These are phyloP conservation scores for Temnopleurus reevesii DNA, from an alignment of 53 echinoderm and acorn worm genomes.

Conservation along the genomic window DNA sequence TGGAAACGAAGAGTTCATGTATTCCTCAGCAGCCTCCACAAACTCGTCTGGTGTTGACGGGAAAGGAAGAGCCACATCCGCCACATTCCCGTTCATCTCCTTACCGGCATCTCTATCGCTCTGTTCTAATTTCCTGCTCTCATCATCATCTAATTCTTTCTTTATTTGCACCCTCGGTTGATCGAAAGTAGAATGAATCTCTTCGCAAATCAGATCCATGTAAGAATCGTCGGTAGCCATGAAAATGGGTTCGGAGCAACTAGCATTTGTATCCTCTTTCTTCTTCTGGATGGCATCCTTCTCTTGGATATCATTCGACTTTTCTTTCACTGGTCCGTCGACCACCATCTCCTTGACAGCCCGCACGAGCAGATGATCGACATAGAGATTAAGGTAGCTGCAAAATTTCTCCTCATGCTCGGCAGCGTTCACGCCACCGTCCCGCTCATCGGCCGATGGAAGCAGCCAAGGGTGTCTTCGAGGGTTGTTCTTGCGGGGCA, in stretches of 20 bases:
- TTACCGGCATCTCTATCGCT: neutral
- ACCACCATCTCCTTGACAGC: neutral
- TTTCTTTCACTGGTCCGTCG: neutral
- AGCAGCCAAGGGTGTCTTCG: neutral
- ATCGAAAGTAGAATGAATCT: constrained; percentile 29
- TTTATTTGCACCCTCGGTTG: neutral
- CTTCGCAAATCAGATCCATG: constrained; percentile 21
- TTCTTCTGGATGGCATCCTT: neutral
- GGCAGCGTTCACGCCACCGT: neutral
- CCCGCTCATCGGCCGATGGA: neutral
- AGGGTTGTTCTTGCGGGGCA: neutral
- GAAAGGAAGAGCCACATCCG: neutral
- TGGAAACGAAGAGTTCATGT: constrained; percentile 12
- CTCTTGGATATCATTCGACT: neutral
- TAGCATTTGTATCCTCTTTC: neutral
- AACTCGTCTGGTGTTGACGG: neutral
- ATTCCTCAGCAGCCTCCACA: constrained; percentile 32
- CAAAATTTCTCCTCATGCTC: constrained; percentile 21
- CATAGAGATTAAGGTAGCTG: constrained; percentile 23
- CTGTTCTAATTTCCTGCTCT: neutral
- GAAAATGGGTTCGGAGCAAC: constrained; percentile 17
- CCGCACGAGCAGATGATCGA: neutral
- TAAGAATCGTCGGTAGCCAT: constrained; percentile 26
- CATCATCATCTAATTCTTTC: neutral
- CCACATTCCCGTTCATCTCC: neutral